Evolutionary conservation across 2,888 invertebrate genomes (phyloP), one percentile per base, ranked within the genome.

Genomic region (Aleiodes alternator): DNA sequence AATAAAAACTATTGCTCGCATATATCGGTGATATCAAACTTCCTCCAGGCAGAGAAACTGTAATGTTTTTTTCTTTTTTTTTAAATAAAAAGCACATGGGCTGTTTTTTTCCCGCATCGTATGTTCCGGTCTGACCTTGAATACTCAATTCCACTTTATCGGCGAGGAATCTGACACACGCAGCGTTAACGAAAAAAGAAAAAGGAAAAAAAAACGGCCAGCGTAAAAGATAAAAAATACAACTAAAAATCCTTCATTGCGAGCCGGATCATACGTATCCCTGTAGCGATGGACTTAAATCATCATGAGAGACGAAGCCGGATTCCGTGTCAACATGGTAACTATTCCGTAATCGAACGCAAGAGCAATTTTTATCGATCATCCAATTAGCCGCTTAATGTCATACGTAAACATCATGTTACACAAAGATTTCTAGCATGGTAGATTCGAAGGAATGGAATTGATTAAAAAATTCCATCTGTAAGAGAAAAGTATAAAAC

Each of bases 81-180:
- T 55, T 14, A 55, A 53, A 69, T 11, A 29, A 29, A 69, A 53
- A 53, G 8, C 34, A 48, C 34, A 43, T 64, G 14, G n/a, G 23
- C 43, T 75, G 74, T 75, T 75, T 57, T 69, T 71, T 76, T 43
- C 38, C 50, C n/a, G 0, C 66, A 68, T 38, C 51, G 31, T 72
- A 51, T 57, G 16, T 56, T 61, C 51, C 61, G 16, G 72, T 73
- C 68, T 76, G 81, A 82, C 82, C 83, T 84, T 84, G 83, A 82
- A 83, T 79, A 69, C 72, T 76, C 75, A 81, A 80, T 77, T 74
- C 38, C 76, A 29, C 69, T 72, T 66, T 79, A 72, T 80, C 76
- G 78, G 73, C 68, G 59, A 77, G 76, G 69, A 72, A 79, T 80
- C 77, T 68, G 69, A 76, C 72, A 76, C 72, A 69, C 72, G 69